Conservation (phyloP, 2,113 vertebrate genomes). For the Nicator chloris region DNA sequence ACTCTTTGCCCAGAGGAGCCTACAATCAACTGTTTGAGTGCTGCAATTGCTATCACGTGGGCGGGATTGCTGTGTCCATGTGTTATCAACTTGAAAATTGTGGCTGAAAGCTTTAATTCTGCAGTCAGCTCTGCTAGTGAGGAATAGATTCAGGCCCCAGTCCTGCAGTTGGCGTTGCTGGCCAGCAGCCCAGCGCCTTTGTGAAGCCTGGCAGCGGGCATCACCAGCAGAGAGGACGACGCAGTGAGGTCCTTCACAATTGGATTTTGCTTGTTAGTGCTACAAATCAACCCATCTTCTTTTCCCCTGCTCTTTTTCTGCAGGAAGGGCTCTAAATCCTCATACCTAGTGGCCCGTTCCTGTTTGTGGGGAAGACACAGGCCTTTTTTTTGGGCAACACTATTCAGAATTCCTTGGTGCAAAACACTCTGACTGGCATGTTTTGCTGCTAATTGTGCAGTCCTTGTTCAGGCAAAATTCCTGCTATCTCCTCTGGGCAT, state of each 20-base stretch:
- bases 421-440: background rate
- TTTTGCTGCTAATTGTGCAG: background rate
- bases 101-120: constrained; percentile 51
- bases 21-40: background rate
- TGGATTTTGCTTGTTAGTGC: background rate
- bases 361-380: fast-evolving
- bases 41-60: background rate
- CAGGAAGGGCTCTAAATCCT: background rate
- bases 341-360: background rate
- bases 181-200: background rate
- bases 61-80: constrained; percentile 16
- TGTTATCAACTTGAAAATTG: constrained; percentile 52
- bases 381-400: background rate
- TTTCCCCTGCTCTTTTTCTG: background rate
- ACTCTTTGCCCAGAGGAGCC: background rate
- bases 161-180: constrained; percentile 14
- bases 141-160: constrained; percentile 1
- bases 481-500: background rate
- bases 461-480: constrained; percentile 2
- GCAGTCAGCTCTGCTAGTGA: constrained; percentile 20
- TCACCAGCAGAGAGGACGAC: background rate
- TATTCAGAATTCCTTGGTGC: background rate
- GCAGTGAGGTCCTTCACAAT: background rate
- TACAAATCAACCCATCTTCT: background rate
- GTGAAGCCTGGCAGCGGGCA: background rate